Percentiles rank a stretch among this genome's conserved stretches.
Conservation (phyloP, 53 echinoderm and acorn worm genomes). For the Crossaster papposus region DNA sequence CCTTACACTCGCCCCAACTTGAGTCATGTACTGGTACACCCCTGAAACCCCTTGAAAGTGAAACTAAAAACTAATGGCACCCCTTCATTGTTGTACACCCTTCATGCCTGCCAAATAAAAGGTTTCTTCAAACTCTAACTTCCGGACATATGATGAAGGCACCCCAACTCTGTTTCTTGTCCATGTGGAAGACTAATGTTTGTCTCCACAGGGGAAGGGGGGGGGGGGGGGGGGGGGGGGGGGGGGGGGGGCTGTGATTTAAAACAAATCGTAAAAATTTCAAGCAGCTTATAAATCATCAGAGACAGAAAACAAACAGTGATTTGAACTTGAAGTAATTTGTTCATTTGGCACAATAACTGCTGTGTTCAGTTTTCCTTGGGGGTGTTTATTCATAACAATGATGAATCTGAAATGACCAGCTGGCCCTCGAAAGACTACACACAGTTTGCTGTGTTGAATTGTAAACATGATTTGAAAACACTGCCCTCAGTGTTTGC, state of each 20-base stretch:
- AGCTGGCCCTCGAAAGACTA: not conserved
- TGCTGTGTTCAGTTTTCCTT: not conserved
- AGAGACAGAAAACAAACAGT: not conserved
- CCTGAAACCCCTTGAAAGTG: not conserved
- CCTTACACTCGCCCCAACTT: not conserved
- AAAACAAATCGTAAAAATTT: no score
- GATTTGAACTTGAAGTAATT: not conserved
- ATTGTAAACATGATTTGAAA: not conserved
- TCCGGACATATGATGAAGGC: no score
- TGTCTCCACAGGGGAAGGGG: no score
- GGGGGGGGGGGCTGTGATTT: no score
- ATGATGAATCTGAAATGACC: not conserved
- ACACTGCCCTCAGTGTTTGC: conserved; percentile 1
- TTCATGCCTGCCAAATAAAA: no score
- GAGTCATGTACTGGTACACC: not conserved
- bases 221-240: no score
- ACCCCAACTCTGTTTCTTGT: no score
- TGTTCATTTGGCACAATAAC: not conserved
- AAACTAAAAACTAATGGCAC: not conserved
- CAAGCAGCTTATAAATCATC: not conserved
- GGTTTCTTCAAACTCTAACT: no score
- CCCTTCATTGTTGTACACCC: no score
- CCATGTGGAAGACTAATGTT: no score
- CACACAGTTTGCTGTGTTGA: not conserved
- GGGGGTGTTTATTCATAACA: not conserved